Evolutionary conservation across 2,113 vertebrate species (phyloP).

Genomic region (Physeter macrocephalus): DNA sequence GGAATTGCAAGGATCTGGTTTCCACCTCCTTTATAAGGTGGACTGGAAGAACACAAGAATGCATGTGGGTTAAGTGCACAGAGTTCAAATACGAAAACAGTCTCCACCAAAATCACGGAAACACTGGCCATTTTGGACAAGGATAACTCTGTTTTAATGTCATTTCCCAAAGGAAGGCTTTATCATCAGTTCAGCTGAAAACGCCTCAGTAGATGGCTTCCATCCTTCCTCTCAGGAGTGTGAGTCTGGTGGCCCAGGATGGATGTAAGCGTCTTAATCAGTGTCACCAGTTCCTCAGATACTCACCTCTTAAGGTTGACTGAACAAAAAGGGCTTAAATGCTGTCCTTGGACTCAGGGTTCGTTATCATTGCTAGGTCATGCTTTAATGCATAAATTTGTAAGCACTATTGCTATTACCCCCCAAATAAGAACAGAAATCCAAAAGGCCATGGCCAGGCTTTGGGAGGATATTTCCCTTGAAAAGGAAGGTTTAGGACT

Average conservation of each 20-base stretch:
- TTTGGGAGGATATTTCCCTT: not conserved
- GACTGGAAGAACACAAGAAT: not conserved
- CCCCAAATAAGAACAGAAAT: not conserved
- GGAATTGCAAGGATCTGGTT: not conserved
- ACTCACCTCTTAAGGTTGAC: not conserved
- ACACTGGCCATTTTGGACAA: not conserved
- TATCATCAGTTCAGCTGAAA: not conserved
- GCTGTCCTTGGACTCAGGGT: not conserved
- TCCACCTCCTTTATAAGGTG: not conserved
- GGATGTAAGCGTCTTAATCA: not conserved
- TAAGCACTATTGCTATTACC: not conserved
- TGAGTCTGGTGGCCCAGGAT: not conserved
- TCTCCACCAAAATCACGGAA: not conserved
- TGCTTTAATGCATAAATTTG: not conserved
- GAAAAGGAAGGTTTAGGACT: not conserved
- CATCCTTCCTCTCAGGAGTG: not conserved
- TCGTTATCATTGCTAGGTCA: not conserved
- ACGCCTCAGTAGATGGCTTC: not conserved
- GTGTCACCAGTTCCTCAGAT: not conserved
- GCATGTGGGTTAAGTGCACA: not conserved
- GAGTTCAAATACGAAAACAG: not conserved
- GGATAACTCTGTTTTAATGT: not conserved
- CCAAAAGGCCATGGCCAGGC: not conserved
- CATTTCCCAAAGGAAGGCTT: not conserved
- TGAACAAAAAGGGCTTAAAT: not conserved